Evolutionary conservation across 2,888 invertebrate genomes (phyloP).

Genomic region (Petrolisthes cinctipes): DNA sequence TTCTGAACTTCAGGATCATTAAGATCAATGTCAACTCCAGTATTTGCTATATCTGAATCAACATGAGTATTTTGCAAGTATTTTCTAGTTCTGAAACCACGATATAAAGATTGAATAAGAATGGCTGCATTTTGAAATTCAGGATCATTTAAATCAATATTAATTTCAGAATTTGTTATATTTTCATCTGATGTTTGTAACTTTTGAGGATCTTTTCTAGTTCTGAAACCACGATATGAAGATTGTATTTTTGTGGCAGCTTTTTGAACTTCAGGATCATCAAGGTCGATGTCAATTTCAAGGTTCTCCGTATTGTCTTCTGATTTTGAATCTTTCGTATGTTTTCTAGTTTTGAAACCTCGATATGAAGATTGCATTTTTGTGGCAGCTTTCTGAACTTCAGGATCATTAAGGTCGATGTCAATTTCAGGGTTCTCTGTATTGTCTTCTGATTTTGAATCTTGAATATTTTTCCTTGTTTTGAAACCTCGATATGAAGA

Average conservation of each 20-base stretch:
- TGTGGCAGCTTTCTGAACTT: constrained; percentile 18
- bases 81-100: constrained; percentile 18
- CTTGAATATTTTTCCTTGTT: background rate
- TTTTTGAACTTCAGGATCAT: background rate
- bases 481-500: constrained; percentile 15
- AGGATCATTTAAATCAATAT: constrained; percentile 24
- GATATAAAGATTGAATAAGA: constrained; percentile 9
- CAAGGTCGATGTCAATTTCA: background rate
- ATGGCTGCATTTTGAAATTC: constrained; percentile 8
- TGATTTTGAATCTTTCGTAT: background rate
- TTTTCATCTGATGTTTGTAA: background rate
- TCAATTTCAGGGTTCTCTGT: background rate
- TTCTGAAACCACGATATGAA: background rate
- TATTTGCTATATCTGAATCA: background rate
- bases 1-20: constrained; percentile 12
- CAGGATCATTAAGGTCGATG: constrained; percentile 1
- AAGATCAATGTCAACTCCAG: background rate
- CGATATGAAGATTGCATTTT: constrained; percentile 1
- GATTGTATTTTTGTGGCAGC: constrained; percentile 3
- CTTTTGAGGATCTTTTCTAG: background rate
- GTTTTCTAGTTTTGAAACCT: constrained; percentile 10
- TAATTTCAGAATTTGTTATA: background rate
- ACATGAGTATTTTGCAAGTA: background rate
- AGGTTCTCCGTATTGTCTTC: background rate
- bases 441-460: background rate